Evolutionary conservation across 2,888 invertebrate species (phyloP).

Genomic region (Conchocele bisecta): DNA sequence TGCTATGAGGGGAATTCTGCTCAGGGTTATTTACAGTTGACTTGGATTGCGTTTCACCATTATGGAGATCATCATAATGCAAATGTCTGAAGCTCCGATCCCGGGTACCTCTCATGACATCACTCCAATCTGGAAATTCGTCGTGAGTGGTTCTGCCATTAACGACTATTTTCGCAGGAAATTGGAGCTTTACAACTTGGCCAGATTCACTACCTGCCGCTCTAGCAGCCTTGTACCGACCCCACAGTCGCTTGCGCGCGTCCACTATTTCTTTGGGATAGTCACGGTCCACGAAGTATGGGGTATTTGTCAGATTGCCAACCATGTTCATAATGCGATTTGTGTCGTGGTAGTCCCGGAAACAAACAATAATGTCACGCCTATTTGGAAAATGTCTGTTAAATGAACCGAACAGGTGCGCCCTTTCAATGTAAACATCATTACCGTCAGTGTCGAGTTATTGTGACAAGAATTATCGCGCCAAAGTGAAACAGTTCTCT

Average conservation of each 20-base stretch:
- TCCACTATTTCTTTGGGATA: conserved; percentile 20
- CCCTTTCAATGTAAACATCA: conserved; percentile 4
- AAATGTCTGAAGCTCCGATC: too few relatives aligned
- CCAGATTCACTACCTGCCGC: neutral
- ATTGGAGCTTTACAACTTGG: conserved; percentile 7
- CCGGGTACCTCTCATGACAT: too few relatives aligned
- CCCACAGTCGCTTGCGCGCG: conserved; percentile 8
- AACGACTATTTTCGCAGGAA: conserved; percentile 13
- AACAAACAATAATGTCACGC: conserved; percentile 14
- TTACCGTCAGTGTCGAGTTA: conserved; percentile 6
- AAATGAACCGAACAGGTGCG: conserved; percentile 11
- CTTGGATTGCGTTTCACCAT: too few relatives aligned
- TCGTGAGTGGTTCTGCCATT: conserved; percentile 7
- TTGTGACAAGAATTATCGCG: conserved; percentile 3
- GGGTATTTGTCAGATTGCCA: conserved; percentile 7
- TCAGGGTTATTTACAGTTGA: too few relatives aligned
- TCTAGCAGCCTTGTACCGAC: conserved; percentile 1
- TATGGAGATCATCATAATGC: too few relatives aligned
- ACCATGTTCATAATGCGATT: conserved; percentile 19
- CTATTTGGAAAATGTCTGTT: too few relatives aligned
- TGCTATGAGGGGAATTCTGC: too few relatives aligned
- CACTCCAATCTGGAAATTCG: conserved; percentile 22
- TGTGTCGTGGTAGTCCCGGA: conserved; percentile 19
- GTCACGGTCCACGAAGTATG: conserved; percentile 15
- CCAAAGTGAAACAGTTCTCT: conserved; percentile 14